Evolutionary conservation across 2,113 vertebrate genomes (phyloP).

Genomic region (Mola mola): DNA sequence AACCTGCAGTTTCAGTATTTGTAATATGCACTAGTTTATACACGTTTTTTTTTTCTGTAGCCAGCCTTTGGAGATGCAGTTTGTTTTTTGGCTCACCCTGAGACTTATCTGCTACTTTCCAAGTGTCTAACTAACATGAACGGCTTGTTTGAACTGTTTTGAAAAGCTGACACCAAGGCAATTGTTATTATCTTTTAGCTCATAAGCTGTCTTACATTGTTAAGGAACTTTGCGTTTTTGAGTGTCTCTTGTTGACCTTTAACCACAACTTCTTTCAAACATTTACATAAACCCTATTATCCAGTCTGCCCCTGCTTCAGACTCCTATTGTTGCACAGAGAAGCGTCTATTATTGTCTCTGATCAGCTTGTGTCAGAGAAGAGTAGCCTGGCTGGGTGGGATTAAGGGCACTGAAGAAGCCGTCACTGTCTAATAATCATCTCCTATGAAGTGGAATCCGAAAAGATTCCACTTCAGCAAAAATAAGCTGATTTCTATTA

Average conservation of each 20-base stretch:
- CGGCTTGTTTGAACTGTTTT: too few relatives aligned
- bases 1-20: too few relatives aligned
- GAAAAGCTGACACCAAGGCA: too few relatives aligned
- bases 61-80: too few relatives aligned
- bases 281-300: conserved; percentile 52
- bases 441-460: conserved; percentile 9
- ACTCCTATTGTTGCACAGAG: conserved; percentile 36
- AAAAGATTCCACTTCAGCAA: conserved; percentile 2
- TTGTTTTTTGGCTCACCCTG: too few relatives aligned
- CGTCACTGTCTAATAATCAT: conserved; percentile 18
- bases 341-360: conserved; percentile 55
- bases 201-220: too few relatives aligned
- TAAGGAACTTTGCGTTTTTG: too few relatives aligned
- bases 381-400: conserved; percentile 41
- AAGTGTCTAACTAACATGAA: too few relatives aligned
- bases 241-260: conserved; percentile 17
- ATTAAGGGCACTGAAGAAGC: conserved; percentile 10
- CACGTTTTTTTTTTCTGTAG: too few relatives aligned
- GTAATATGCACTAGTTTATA: too few relatives aligned
- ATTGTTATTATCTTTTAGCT: too few relatives aligned
- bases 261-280: conserved; percentile 38
- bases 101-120: too few relatives aligned
- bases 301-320: conserved; percentile 16
- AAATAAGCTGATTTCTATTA: conserved; percentile 23
- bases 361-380: conserved; percentile 41